Evolutionary conservation across 1,140 invertebrate genomes (phyloP), one percentile per base, ranked within the genome.

Genomic region (Tribolium castaneum): DNA sequence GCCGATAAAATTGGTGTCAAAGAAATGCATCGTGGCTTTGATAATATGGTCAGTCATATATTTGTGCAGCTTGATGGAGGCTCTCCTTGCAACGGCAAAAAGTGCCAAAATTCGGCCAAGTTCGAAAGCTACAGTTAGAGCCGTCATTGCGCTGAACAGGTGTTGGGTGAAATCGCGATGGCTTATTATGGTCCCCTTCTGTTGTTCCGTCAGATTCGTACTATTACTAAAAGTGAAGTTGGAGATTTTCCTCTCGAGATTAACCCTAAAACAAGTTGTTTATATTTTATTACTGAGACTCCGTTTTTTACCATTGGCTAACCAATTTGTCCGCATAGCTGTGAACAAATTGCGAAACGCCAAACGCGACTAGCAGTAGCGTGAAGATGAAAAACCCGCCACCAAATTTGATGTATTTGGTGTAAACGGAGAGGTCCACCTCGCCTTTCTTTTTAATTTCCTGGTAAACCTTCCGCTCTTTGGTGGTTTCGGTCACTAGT

Each of bases 1-100:
- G 14, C 84, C 84, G n/a, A 83, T 80, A 30, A 84, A 79, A 80
- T 85, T 78, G 0, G 76, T 77, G 59, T 85, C 83, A 52, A 84
- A 85, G 51, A 85, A 85, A 3, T 73, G 39, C 83, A 85, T 85
- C 7, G 80, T 71, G 14, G 82, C 82, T 34, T 82, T 77, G 3
- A 85, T 56, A 19, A 85, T 72, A 6, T 78, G 82, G 1, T 22
- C 39, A 1, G 80, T 79, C 74, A 83, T 82, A 22, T 54, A 71
- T 16, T 84, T 83, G 54, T 84, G 83, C 16, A 84, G 14, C 14
- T 82, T 82, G 7, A 82, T 77, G 1, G 82, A 82, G 0, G 80
- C 80, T 51, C 77, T 78, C 62, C 71, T 73, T 12, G 70, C 79
- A 50, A 81, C 39, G 2, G 39, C 39, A 45, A 45, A 45, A 45